Conservation (phyloP, 2,888 invertebrate species). For the Merodon equestris region DNA sequence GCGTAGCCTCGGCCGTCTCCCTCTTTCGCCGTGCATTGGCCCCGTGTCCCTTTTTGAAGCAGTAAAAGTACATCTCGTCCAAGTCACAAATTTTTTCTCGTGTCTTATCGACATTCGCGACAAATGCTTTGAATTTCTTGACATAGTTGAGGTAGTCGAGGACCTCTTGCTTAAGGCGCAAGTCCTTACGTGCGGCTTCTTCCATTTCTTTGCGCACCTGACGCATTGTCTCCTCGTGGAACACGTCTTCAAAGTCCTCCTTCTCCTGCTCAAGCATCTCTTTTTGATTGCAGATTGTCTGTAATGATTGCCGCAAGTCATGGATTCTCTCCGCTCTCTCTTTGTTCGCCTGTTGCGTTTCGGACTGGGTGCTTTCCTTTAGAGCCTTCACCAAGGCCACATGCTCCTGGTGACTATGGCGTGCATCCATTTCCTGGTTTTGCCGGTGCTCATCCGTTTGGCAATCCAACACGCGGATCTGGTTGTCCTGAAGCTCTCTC, state of each 20-base stretch:
- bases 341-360: constrained; percentile 23
- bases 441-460: constrained; percentile 70
- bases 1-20: constrained; percentile 70
- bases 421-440: constrained; percentile 44
- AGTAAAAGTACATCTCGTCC: constrained; percentile 70
- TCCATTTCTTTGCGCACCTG: constrained; percentile 71
- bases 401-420: constrained; percentile 1
- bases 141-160: constrained; percentile 74
- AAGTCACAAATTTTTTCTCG: constrained; percentile 70
- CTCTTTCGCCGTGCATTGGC: constrained; percentile 69
- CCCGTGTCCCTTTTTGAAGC: constrained; percentile 71
- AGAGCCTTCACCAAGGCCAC: constrained; percentile 12
- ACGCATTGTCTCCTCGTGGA: constrained; percentile 71
- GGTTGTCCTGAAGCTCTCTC: constrained; percentile 67
- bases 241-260: constrained; percentile 70
- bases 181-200: constrained; percentile 63
- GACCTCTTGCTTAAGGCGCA: constrained; percentile 70
- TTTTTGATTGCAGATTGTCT: constrained; percentile 70
- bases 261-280: constrained; percentile 70
- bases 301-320: not conserved
- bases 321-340: constrained; percentile 70
- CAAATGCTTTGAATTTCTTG: constrained; percentile 72
- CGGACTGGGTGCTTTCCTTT: constrained; percentile 64
- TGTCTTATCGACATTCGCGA: constrained; percentile 71
- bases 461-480: constrained; percentile 65